Conservation (phyloP, 2,888 invertebrate genomes). For the Bursaphelenchus okinawaensis region DNA sequence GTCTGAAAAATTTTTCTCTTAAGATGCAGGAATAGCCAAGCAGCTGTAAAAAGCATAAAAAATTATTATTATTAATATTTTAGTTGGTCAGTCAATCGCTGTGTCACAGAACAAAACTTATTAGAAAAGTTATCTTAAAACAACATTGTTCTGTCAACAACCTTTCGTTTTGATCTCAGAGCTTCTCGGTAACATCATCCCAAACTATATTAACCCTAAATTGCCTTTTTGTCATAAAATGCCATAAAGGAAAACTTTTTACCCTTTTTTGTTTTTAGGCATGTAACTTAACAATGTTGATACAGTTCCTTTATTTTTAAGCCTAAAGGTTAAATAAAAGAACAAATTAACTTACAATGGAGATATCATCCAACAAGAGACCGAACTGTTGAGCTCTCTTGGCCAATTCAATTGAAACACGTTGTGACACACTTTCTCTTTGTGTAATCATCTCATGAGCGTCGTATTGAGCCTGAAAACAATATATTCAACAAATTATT, state of each 20-base stretch:
- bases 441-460: slow-evolving; percentile 98
- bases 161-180: slow-evolving; percentile 15
- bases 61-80: background rate
- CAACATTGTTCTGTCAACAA: background rate
- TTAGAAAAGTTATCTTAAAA: background rate
- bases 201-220: no score
- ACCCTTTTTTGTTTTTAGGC: no score
- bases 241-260: background rate
- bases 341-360: slow-evolving; percentile 67
- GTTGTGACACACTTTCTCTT: slow-evolving; percentile 83
- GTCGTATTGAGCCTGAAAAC: slow-evolving; percentile 82
- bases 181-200: slow-evolving; percentile 33
- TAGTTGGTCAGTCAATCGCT: slow-evolving; percentile 9
- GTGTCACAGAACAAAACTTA: background rate
- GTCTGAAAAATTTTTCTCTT: slow-evolving; percentile 65
- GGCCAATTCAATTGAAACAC: slow-evolving; percentile 82
- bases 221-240: background rate
- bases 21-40: background rate
- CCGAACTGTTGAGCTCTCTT: slow-evolving; percentile 91
- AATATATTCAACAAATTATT: background rate
- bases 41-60: background rate
- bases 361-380: slow-evolving; percentile 93
- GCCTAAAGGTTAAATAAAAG: slow-evolving; percentile 1
- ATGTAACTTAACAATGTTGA: no score
- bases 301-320: no score